These are phyloP conservation scores for Pseudorectes ferrugineus DNA, from an alignment of 2,113 vertebrate species.

Conservation along the genomic window DNA sequence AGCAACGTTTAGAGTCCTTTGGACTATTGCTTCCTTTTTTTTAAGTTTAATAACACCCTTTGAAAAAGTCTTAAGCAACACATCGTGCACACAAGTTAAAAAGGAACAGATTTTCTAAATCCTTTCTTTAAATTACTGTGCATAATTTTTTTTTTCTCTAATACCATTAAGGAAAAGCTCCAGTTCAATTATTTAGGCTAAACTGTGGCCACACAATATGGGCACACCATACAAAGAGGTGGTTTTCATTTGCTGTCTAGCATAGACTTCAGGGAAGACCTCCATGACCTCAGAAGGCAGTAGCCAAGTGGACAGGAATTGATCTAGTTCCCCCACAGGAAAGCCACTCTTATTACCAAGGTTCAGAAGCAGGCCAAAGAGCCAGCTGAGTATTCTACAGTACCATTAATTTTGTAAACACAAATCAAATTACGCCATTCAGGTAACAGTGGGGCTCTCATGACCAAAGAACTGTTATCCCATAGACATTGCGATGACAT, in stretches of 20 bases:
- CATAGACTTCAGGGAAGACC: not conserved
- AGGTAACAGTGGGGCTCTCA: not conserved
- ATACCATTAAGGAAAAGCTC: not conserved
- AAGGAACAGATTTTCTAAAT: not conserved
- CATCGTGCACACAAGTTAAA: not conserved
- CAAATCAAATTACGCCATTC: not conserved
- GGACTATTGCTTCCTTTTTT: not conserved
- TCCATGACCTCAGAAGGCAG: not conserved
- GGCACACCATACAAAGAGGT: not conserved
- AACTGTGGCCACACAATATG: not conserved
- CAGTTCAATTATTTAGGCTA: not conserved
- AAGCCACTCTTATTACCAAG: not conserved
- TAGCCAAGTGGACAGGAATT: not conserved
- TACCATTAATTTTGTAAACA: not conserved
- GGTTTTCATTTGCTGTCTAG: not conserved
- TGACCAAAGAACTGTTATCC: not conserved
- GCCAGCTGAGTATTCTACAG: not conserved
- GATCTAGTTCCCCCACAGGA: not conserved
- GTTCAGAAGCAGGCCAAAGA: not conserved
- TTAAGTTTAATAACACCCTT: not conserved
- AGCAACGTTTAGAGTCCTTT: not conserved
- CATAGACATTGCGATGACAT: not conserved
- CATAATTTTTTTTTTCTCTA: not conserved
- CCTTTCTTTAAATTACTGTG: not conserved
- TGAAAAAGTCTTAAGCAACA: not conserved